Base-by-base conservation (phyloP, 2,797 vertebrate genomes). In the Astyanax mexicanus region DNA sequence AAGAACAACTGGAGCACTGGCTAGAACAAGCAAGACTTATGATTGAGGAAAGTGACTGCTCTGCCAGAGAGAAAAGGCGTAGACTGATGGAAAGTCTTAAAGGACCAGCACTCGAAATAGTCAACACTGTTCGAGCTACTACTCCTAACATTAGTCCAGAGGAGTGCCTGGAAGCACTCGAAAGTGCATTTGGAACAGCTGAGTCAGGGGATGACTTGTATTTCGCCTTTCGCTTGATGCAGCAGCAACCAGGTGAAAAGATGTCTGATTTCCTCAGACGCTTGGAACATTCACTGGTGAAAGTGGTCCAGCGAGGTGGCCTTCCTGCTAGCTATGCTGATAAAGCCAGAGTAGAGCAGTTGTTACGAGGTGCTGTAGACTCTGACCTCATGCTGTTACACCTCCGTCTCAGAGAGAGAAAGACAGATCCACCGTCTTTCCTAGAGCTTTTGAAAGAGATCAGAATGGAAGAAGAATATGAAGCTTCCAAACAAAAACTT, bases 311-410 rank as follows among this genome's bases (percentile, higher is more conserved):
- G 35, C 12, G 47, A 69, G 76, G 35, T 11, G 72, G 76, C 2
- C 11, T 82, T 9, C 7, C 13, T 1, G 15, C 17, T 2, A 12
- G 10, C 17, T 1, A 9, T 6, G 51, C n/a, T 1, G 71, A 78
- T 25, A 40, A n/a, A 42, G 60, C 35, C 1, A 2, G 71, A 8
- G 9, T 75, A 1, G 54, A 75, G 11, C 72, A 75, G 27, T 15
- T 81, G 0, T 19, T 78, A 15, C 13, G 15, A 15, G 61, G 62
- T 3, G 68, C 80, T 15, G 37, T 57, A 8, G 17, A 42, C 3
- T 75, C 80, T 2, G 72, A 78, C 3, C 12, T 81, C 4, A 78
- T 81, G 72, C 13, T 81, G 5, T 37, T 81, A 21, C 58, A 75
- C 21, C 66, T 81, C 1, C 4, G 23, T 0, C 4, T 78, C 1